phyloP scores from a whole-genome alignment of 2,113 vertebrate genomes.

The Falco punctatus region DNA sequence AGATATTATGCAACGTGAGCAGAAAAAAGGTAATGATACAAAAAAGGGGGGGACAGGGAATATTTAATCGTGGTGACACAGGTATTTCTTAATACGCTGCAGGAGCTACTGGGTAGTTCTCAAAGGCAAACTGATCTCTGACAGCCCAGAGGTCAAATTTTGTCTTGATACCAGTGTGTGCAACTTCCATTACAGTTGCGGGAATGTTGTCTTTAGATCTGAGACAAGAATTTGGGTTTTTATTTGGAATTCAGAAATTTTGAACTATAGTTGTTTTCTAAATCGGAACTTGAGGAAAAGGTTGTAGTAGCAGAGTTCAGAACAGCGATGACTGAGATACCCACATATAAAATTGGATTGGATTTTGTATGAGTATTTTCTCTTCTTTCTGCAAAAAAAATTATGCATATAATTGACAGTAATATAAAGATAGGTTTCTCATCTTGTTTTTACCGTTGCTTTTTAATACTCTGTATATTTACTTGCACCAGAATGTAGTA shows the following conservation, averaged over 20 bases:
- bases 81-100: not conserved
- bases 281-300: not conserved
- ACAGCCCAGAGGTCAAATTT: not conserved
- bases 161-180: not conserved
- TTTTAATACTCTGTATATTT: not conserved
- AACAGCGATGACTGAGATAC: not conserved
- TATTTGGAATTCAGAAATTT: not conserved
- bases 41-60: fast-evolving
- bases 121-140: not conserved
- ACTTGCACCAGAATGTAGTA: not conserved
- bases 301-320: not conserved
- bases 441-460: not conserved
- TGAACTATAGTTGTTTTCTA: not conserved
- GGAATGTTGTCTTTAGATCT: not conserved
- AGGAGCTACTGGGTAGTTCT: not conserved
- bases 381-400: not conserved
- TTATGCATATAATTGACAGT: not conserved
- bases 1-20: not conserved
- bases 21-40: not conserved
- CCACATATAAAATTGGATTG: not conserved
- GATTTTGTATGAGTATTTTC: not conserved
- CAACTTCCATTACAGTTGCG: not conserved
- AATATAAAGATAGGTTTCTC: not conserved
- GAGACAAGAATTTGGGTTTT: not conserved
- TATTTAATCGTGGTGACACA: not conserved